Base-by-base conservation (phyloP, 2,888 invertebrate genomes). In the Atherix ibis region DNA sequence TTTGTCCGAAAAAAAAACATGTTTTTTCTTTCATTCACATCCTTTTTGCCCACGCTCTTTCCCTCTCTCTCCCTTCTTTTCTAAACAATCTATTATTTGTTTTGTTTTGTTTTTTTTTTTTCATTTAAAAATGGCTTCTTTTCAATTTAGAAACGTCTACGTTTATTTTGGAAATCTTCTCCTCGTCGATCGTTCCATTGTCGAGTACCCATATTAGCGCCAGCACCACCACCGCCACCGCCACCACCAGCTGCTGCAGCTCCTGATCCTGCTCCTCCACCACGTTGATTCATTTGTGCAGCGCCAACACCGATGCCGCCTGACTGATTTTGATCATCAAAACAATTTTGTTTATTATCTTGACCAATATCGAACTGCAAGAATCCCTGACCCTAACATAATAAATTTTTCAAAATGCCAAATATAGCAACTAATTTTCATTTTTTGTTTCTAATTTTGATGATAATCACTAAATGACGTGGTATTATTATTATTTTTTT, bases 111-210 rank as follows among this genome's bases (percentile, higher is more conserved):
- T 22, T 22, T 22, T 22, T 6, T 22, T 22, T 22, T 22, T 6
- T 6, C 6, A 22, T 22, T 22, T 22, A 22, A 10, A 8, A 22
- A 22, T 22, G 22, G 22, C 10, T 22, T 22, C 10, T 22, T 6
- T 22, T 22, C 22, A 22, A 16, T 41, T 52, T 58, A 61, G 51
- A 58, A 61, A 48, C 61, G 61, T 51, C 61, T 53, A 43, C 61
- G 49, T 47, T 46, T 46, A 40, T 46, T 46, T 32, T 44, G 45
- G 40, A 43, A 44, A 32, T 43, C 42, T 27, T 53, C 52, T 41
- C 52, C 52, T 44, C 58, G 56, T 16, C 41, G 38, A 37, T 42
- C 39, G 34, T 37, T 37, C 38, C 41, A 39, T 28, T 27, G 38
- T 31, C 38, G 38, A 33, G 39, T 37, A n/a, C n/a, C n/a, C n/a